phyloP scores from a whole-genome alignment of 2,113 vertebrate species.

The Zosterops japonicus region DNA sequence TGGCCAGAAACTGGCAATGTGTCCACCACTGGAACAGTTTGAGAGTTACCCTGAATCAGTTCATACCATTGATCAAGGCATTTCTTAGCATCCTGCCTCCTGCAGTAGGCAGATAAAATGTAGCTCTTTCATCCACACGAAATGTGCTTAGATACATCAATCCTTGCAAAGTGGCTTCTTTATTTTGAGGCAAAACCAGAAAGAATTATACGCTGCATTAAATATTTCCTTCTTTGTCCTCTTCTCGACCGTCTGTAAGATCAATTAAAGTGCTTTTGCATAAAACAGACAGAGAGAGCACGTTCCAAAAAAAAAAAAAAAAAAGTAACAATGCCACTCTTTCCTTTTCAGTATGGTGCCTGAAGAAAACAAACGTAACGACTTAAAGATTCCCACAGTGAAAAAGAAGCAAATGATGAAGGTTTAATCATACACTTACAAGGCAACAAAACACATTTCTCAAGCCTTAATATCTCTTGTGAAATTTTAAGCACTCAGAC shows the following conservation, averaged over 20 bases:
- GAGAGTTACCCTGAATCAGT: not conserved
- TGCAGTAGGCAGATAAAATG: constrained; percentile 34
- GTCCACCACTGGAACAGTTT: not conserved
- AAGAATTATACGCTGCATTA: not conserved
- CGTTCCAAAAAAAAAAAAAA: not conserved
- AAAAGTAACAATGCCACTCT: not conserved
- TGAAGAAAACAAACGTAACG: not conserved
- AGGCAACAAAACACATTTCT: not conserved
- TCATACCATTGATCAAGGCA: not conserved
- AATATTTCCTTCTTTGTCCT: not conserved
- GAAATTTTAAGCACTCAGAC: not conserved
- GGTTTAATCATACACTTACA: constrained; percentile 6
- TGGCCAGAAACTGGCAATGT: not conserved
- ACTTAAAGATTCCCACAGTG: not conserved
- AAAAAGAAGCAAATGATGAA: not conserved
- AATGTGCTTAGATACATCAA: not conserved
- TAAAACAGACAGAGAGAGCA: not conserved
- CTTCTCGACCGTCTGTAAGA: not conserved
- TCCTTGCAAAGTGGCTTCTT: not conserved
- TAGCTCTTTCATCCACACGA: not conserved
- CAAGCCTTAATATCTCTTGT: not conserved
- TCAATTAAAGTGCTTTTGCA: constrained; percentile 26
- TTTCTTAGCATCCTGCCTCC: not conserved
- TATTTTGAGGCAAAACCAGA: constrained; percentile 13
- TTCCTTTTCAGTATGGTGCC: not conserved